Base-by-base conservation (phyloP, 2,888 invertebrate species). In the Artemia sp. region DNA sequence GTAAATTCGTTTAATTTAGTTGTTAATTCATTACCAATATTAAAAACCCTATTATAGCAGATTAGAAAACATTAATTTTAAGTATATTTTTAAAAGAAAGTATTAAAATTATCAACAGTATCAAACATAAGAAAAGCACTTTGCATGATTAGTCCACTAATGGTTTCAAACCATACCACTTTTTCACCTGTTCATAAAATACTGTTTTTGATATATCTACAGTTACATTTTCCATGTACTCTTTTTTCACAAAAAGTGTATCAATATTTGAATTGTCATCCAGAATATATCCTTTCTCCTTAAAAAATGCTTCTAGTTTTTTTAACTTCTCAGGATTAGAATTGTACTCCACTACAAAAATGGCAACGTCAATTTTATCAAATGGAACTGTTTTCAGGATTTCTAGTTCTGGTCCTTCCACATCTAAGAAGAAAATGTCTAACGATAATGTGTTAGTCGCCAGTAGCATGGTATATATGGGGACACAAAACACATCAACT, bases 221-320 rank as follows among this genome's bases (percentile, higher is more conserved):
- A 8, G 64, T 19, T 24, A 19, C 10, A 10, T n/a, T n/a, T 58
- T n/a, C 14, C 24, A 58, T n/a, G 24, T 58, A 58, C 11, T n/a
- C 64, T 24, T 58, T 58, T 24, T 24, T 58, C n/a, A 58, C 24
- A 58, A 58, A 58, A n/a, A 58, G n/a, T 58, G 64, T 58, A 58
- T 58, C 64, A 10, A 58, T 58, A 24, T n/a, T n/a, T 8, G 64
- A 58, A 58, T 19, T 19, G 11, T 58, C 64, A 19, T 19, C 24
- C 64, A 58, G 12, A 9, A 58, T 24, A 24, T 58, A 58, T 1
- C 10, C 64, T 24, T 58, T 58, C 24, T 58, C 64, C 10, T 58
- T 11, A 58, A 58, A 58, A 24, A 58, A 58, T 58, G n/a, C 24
- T 58, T 58, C 10, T 58, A 58, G 24, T 11, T 58, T n/a, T n/a